Evolutionary conservation across 1,140 invertebrate genomes (phyloP), one percentile per base, ranked within the genome.

Genomic region (Drosophila murphyi): DNA sequence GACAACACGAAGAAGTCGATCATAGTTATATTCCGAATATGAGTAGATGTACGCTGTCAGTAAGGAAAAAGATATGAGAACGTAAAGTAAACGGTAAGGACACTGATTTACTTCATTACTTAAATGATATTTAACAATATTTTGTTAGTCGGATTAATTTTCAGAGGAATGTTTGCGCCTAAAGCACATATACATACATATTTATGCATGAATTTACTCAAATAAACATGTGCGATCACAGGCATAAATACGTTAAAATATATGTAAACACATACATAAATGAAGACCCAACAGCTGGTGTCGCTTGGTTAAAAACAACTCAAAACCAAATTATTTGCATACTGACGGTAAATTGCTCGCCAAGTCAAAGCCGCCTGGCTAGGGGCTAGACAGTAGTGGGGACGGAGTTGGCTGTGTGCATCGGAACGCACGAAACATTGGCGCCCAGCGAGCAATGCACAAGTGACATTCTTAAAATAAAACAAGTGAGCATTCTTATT

Each of bases 391-490:
- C 64, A 74, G 57, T n/a, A 35, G 59, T 60, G 65, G 64, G 20
- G 52, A 34, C 39, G 56, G 64, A 39, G 39, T 28, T 41, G 34
- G 56, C 29, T n/a, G 32, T 45, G 39, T 60, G 56, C 41, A 54
- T 63, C 43, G 57, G 20, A 55, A 62, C 69, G 56, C 73, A 60
- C 59, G 51, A 75, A 69, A 69, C 70, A 63, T 80, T 77, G 81
- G 80, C 80, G 81, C 73, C 81, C 64, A 70, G 76, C 63, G 60
- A 64, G 64, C 68, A 76, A 60, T 52, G 70, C 60, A 60, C 65
- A 77, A 80, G 57, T 77, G 77, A 80, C 69, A 65, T 77, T 85
- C 71, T 77, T 85, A 73, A 85, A 85, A 85, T 85, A 85, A 83
- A 83, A 57, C 48, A 60, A 76, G 64, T 48, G 47, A 10, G 28